Base-by-base conservation (phyloP, 1,140 invertebrate genomes). In the Samia ricini region DNA sequence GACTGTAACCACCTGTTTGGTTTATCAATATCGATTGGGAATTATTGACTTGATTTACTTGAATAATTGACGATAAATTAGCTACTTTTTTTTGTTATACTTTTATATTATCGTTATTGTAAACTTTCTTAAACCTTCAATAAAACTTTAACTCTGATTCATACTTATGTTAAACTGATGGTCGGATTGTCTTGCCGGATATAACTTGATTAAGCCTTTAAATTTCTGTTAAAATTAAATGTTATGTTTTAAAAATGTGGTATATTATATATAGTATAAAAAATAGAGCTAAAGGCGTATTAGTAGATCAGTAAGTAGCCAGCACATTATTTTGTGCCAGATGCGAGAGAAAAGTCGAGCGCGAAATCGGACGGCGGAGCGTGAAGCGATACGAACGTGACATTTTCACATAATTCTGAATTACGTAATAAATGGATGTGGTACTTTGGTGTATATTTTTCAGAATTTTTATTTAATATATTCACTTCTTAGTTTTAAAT, bases 301-400 rank as follows among this genome's bases (percentile, higher is more conserved):
- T 15, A 42, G 4, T 15, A 42, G 33, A 15, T 12, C 33, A 42
- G 33, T 42, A 15, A 4, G 12, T 15, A 15, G 33, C 33, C 12
- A 15, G 33, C 33, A 42, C n/a, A 42, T 42, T 12, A 42, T 42
- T 42, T 42, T 4, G 49, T 73, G 76, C 64, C 83, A 83, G 76
- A 74, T 85, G 83, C 74, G 71, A 71, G 69, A 51, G 74, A 65
- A 85, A 72, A 78, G 55, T 74, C 64, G 67, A 81, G 74, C 83
- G 83, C 74, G 69, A 83, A 83, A 83, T 83, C 80, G 59, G 62
- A 63, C 61, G 33, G 0, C 58, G 59, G 26, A 50, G 36, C 19
- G 59, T 19, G 8, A 8, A 24, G 49, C 56, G 56, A 21, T 57
- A 29, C 56, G 52, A 12, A 55, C 15, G 52, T 55, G 52, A 55